Evolutionary conservation across 2,888 invertebrate species (phyloP).

Genomic region (Itoplectis maculator): DNA sequence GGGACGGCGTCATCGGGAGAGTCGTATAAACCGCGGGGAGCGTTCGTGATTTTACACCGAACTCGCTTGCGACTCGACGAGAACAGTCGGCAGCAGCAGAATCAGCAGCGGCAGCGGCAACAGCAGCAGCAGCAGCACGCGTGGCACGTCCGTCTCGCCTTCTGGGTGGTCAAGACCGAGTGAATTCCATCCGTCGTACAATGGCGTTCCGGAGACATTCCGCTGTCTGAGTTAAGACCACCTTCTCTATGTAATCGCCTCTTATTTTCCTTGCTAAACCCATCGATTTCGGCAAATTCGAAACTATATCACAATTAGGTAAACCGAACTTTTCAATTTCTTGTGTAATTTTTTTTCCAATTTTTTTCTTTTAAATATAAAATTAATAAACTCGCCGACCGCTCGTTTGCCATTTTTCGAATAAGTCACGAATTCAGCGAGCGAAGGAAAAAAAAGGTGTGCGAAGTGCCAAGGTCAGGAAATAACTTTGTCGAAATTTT

Average conservation of each 20-base stretch:
- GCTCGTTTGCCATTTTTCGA: conserved; percentile 34
- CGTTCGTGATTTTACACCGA: conserved; percentile 59
- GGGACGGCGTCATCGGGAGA: conserved; percentile 24
- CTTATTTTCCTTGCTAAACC: not conserved
- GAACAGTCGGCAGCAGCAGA: conserved; percentile 24
- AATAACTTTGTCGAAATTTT: conserved; percentile 23
- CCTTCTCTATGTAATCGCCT: conserved; percentile 22
- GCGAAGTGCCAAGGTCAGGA: conserved; percentile 32
- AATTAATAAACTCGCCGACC: not conserved
- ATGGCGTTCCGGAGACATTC: conserved; percentile 68
- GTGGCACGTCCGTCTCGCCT: conserved; percentile 73
- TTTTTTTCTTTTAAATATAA: not conserved
- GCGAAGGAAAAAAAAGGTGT: conserved; percentile 37
- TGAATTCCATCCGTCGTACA: conserved; percentile 77
- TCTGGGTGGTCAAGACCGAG: conserved; percentile 80
- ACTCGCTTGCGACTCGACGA: conserved; percentile 33
- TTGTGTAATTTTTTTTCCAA: no score
- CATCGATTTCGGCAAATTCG: not conserved
- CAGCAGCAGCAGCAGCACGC: conserved; percentile 65
- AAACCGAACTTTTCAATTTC: no score
- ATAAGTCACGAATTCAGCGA: conserved; percentile 38
- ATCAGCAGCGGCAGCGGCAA: not conserved
- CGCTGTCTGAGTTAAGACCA: conserved; percentile 48
- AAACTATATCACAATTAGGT: no score
- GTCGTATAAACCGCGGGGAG: conserved; percentile 37